Base-by-base conservation (phyloP, 2,113 vertebrate species). In the Nicator chloris region DNA sequence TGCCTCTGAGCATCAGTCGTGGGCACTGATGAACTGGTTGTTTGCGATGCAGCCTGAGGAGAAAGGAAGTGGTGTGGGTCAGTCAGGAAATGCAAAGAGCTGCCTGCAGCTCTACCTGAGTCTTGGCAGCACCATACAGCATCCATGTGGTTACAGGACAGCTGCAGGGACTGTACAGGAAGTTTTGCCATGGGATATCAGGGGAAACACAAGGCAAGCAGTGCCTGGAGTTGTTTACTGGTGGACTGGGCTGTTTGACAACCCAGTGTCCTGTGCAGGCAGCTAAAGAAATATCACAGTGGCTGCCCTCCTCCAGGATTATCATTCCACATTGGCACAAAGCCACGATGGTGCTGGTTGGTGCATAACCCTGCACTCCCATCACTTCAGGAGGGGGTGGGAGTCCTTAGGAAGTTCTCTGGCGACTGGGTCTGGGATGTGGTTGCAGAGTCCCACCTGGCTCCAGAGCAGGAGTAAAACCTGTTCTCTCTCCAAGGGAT, bases 321-420 rank as follows among this genome's bases (percentile, higher is more conserved):
- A 35, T 50, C 3, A 1, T 65, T 92, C 60, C 6, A 6, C n/a
- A 10, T 5, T 12, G 31, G 51, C 0, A 44, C 15, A 50, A 13
- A 11, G 30, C 10, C 26, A 70, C 37, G 12, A 23, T 71, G 44
- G 61, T 84, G 49, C 28, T 4, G 7, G 6, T 39, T 3, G 4
- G 22, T 2, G 3, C 2, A 2, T 24, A 26, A 20, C 28, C 26
- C 53, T 61, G 63, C 1, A 2, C 6, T 68, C 11, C 33, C 21
- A 27, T 81, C 65, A 84, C 18, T 35, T 50, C 11, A 3, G 35
- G 40, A 54, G 30, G n/a, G 35, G 31, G 19, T 44, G 33, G 50
- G 39, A 77, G 14, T 31, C 22, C 54, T 76, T 15, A 4, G 30
- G 10, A 79, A 77, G 13, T 13, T 59, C 23, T 79, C 23, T 69